Percentiles rank a stretch among this genome's conserved stretches.
phyloP scores from a whole-genome alignment of 2,797 vertebrate genomes.

The Hafferia zeledoni region DNA sequence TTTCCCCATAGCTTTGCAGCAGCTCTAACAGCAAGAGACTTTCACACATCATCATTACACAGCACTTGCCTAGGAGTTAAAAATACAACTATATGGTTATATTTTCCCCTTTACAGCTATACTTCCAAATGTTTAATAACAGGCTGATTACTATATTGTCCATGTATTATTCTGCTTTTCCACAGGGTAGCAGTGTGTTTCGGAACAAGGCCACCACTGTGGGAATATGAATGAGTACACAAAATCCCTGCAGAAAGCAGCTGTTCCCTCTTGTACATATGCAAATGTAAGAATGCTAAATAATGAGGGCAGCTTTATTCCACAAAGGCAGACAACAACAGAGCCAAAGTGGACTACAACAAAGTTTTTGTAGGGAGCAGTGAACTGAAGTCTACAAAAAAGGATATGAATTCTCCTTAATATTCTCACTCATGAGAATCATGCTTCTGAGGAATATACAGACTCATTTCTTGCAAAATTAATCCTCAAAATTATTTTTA shows the following conservation, averaged over 20 bases:
- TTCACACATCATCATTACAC: background rate
- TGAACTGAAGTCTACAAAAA: constrained; percentile 24
- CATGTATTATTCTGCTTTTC: constrained; percentile 70
- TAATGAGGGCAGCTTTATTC: constrained; percentile 46
- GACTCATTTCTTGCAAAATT: background rate
- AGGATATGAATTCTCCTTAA: background rate
- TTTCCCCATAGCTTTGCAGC: background rate
- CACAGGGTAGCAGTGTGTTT: constrained; percentile 72
- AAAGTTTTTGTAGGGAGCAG: constrained; percentile 32
- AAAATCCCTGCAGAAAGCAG: constrained; percentile 69
- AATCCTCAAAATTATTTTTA: constrained; percentile 10
- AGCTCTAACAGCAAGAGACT: background rate
- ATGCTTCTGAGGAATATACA: constrained; percentile 4
- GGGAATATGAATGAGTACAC: constrained; percentile 63
- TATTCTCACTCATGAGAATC: background rate
- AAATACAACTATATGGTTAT: background rate
- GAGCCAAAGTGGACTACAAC: constrained; percentile 39
- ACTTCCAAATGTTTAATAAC: constrained; percentile 21
- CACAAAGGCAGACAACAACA: constrained; percentile 38
- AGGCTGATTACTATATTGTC: background rate
- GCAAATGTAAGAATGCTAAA: constrained; percentile 51
- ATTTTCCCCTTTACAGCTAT: background rate
- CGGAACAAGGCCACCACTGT: constrained; percentile 63
- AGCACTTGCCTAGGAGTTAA: background rate
- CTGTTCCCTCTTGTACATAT: constrained; percentile 54